These are phyloP conservation scores for Netelia fuscicornis DNA, from an alignment of 2,888 invertebrate species.

Conservation along the genomic window DNA sequence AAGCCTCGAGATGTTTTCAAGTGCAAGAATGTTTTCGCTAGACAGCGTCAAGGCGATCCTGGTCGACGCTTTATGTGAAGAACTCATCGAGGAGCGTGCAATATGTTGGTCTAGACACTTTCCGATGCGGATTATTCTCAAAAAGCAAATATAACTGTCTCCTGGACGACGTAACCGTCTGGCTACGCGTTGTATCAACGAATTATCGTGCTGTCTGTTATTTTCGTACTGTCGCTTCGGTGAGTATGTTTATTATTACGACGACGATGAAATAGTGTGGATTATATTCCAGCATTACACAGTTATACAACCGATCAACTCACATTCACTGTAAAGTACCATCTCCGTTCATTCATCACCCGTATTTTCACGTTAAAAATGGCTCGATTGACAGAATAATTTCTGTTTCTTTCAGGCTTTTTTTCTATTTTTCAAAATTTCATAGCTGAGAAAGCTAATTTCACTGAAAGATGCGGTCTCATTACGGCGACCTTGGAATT, in stretches of 20 bases:
- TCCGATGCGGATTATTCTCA: slow-evolving; percentile 17
- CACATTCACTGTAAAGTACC: slow-evolving; percentile 9
- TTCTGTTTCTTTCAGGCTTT: background rate
- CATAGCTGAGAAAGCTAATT: background rate
- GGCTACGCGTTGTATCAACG: slow-evolving; percentile 52
- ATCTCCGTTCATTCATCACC: slow-evolving; percentile 15
- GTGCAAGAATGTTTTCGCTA: background rate
- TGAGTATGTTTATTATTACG: slow-evolving; percentile 8
- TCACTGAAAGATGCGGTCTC: slow-evolving; percentile 20
- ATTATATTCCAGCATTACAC: background rate
- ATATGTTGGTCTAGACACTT: slow-evolving; percentile 31
- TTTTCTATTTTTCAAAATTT: background rate
- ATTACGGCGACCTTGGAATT: background rate
- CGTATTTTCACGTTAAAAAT: slow-evolving; percentile 14
- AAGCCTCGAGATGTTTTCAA: background rate
- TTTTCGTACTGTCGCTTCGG: slow-evolving; percentile 34
- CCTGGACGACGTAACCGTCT: background rate
- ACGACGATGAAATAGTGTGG: slow-evolving; percentile 21
- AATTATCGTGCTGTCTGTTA: slow-evolving; percentile 46
- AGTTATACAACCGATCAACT: slow-evolving; percentile 36
- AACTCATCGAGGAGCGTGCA: background rate
- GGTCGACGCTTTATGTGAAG: background rate
- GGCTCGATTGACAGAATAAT: background rate
- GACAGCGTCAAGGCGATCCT: background rate
- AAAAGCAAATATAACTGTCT: slow-evolving; percentile 59